These are phyloP conservation scores for Petrolisthes cinctipes DNA, from an alignment of 2,888 invertebrate species.

Conservation along the genomic window DNA sequence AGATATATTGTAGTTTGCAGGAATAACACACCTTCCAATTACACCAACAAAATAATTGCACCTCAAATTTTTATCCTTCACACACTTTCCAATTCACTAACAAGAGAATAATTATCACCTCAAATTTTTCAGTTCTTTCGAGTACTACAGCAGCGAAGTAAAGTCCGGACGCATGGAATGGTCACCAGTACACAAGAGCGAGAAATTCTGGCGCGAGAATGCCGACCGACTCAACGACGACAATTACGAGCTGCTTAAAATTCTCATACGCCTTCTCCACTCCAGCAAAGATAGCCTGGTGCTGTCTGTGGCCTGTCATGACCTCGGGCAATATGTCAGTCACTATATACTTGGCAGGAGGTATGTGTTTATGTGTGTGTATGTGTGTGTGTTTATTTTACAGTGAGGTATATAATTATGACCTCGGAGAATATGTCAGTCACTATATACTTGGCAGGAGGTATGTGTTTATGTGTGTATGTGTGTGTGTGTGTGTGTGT, in stretches of 20 bases:
- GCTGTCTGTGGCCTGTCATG: constrained; percentile 97
- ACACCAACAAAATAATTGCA: too few relatives aligned
- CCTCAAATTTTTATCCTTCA: too few relatives aligned
- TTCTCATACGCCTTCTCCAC: constrained; percentile 91
- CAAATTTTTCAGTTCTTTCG: constrained; percentile 83
- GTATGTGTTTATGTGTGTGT: too few relatives aligned
- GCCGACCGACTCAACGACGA: constrained; percentile 95
- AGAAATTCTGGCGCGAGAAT: constrained; percentile 99
- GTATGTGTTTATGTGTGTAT: too few relatives aligned
- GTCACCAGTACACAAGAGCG: constrained; percentile 99
- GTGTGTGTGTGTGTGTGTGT: too few relatives aligned
- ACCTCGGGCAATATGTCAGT: constrained; percentile 98
- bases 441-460: neutral
- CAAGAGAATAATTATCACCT: too few relatives aligned
- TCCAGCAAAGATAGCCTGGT: constrained; percentile 93
- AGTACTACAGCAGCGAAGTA: constrained; percentile 97
- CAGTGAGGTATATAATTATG: neutral
- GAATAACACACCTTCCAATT: too few relatives aligned
- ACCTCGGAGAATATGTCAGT: neutral
- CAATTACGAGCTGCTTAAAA: constrained; percentile 96
- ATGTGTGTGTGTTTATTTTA: too few relatives aligned
- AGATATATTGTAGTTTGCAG: too few relatives aligned
- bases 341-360: constrained; percentile 75
- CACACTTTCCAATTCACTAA: too few relatives aligned
- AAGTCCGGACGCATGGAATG: constrained; percentile 94